These are phyloP conservation scores for Ivindomyrus marchei DNA, from an alignment of 2,113 vertebrate genomes.

Conservation along the genomic window DNA sequence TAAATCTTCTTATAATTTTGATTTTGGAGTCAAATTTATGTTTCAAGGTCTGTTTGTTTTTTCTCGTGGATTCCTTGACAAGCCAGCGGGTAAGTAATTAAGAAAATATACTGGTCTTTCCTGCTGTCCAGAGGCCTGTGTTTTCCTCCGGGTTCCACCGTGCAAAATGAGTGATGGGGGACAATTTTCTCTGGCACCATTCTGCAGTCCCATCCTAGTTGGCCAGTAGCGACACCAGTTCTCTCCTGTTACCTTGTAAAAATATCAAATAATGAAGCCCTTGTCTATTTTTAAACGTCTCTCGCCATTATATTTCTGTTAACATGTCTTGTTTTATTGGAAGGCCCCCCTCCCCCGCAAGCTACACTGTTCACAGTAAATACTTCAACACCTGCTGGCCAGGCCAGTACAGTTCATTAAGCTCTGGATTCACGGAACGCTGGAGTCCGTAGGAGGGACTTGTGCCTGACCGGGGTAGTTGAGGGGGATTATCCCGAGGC, in stretches of 20 bases:
- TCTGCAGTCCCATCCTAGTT: not conserved
- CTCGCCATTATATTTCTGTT: slow-evolving; percentile 26
- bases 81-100: slow-evolving; percentile 49
- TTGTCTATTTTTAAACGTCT: slow-evolving; percentile 20
- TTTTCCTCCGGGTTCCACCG: not conserved
- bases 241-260: slow-evolving; percentile 31
- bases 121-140: not conserved
- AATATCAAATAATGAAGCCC: slow-evolving; percentile 17
- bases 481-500: not conserved
- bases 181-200: not conserved
- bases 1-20: slow-evolving; percentile 52
- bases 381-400: slow-evolving; percentile 31
- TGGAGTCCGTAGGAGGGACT: slow-evolving; percentile 4
- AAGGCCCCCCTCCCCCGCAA: not conserved
- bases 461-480: not conserved
- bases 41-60: slow-evolving; percentile 41
- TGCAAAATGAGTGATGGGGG: not conserved
- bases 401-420: slow-evolving; percentile 28
- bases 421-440: slow-evolving; percentile 10
- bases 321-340: slow-evolving; percentile 27
- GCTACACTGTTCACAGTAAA: slow-evolving; percentile 29
- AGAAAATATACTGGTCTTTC: slow-evolving; percentile 43
- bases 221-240: slow-evolving; percentile 23
- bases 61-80: slow-evolving; percentile 45
- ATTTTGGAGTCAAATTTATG: slow-evolving; percentile 36